Conservation (phyloP, 2,113 vertebrate species). For the Chloroceryle aenea region DNA sequence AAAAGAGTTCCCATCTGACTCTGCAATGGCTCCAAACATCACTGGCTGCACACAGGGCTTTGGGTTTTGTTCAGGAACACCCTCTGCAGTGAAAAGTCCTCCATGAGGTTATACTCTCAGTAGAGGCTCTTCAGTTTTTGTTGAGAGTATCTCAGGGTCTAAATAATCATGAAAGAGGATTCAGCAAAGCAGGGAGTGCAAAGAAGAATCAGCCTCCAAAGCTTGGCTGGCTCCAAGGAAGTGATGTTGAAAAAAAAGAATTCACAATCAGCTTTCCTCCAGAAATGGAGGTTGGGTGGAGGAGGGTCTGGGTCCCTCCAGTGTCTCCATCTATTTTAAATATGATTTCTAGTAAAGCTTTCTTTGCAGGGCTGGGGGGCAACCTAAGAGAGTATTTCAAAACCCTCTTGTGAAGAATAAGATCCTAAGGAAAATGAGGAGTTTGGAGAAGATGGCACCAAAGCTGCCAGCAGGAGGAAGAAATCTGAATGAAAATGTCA, state of each 20-base stretch:
- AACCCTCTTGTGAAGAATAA: neutral
- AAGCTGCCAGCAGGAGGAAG: neutral
- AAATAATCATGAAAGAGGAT: neutral
- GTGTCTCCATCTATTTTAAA: neutral
- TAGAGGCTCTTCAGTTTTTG: neutral
- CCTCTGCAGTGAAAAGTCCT: neutral
- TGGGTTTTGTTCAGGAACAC: neutral
- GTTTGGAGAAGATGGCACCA: neutral
- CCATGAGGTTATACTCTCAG: neutral
- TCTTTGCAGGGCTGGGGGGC: neutral
- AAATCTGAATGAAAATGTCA: neutral
- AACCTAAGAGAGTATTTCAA: neutral
- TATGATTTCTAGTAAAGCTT: neutral
- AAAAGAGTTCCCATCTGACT: neutral
- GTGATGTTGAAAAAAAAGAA: neutral
- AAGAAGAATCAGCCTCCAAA: neutral
- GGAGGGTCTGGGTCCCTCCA: accelerated
- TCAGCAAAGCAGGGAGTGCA: neutral
- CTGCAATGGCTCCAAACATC: neutral
- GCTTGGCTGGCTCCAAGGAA: neutral
- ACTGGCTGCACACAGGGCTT: neutral
- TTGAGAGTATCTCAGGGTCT: neutral
- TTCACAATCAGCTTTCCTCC: neutral
- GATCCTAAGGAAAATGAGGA: neutral
- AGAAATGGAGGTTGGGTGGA: neutral